Base-by-base conservation (phyloP, 2,797 vertebrate genomes). In the Botia kubotai region DNA sequence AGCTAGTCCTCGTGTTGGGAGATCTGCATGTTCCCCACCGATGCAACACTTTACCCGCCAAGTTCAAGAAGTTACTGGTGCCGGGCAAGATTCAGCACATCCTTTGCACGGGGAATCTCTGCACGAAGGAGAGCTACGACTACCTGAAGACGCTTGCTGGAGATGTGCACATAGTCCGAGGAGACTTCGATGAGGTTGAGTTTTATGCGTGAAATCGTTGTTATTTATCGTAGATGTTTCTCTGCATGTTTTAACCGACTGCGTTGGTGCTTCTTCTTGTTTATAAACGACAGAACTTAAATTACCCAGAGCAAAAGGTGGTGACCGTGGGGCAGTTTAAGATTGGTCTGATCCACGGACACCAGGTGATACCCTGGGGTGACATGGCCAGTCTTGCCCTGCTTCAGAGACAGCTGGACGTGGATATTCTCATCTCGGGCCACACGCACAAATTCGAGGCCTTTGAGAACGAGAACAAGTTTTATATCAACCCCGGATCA, bases 11-110 rank as follows among this genome's bases (percentile, higher is more conserved):
- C 93, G 98, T 99, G 80, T 93, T 99, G 92, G 98, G 98, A 92
- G 98, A 99, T 79, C 96, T 99, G 88, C 97, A 99, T 91, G 99
- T 99, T 89, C 98, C 98, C 33, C 98, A 99, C 84, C 96, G 98
- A 77, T 99, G 98, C 93, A 99, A 99, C 94, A 98, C 97, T 75
- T 92, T 99, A 82, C 98, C 98, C 0, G 97, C 97, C 87, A 99
- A 99, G 90, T 99, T 99, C 92, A 99, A 99, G 90, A 99, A 99
- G 86, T 93, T 99, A 84, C 90, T 99, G 90, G 98, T 99, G 6
- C 98, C 98, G 0, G 98, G 98, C 3, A 99, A 99, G 92, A 99
- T 99, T 90, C 98, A 99, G 82, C 98, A 99, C 90, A 99, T 99
- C 62, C 96, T 99, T 81, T 99, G 98, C 91, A 99, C 98, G 0